Percentiles rank a stretch among this genome's conserved stretches.
Conservation (phyloP, 2,797 vertebrate genomes). For the Characodon lateralis region DNA sequence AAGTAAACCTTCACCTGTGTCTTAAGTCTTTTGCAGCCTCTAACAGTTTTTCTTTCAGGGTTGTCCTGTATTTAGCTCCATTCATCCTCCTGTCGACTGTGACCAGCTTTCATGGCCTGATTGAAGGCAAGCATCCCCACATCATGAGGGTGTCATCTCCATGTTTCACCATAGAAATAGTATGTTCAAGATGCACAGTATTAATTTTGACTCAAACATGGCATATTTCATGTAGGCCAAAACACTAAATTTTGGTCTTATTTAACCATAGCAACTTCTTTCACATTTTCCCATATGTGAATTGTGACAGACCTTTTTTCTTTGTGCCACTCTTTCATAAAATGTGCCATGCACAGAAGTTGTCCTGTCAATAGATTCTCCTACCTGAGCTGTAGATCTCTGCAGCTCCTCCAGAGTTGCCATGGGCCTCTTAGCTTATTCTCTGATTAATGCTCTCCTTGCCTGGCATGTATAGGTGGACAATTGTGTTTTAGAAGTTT, state of each 20-base stretch:
- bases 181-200: not conserved
- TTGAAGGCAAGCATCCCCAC: not conserved
- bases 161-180: not conserved
- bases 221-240: not conserved
- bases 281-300: no score
- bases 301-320: not conserved
- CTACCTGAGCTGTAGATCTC: no score
- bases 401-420: no score
- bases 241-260: not conserved
- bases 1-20: not conserved
- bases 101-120: not conserved
- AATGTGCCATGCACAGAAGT: no score
- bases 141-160: no score
- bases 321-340: no score
- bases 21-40: not conserved
- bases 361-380: no score
- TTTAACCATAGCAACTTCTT: not conserved
- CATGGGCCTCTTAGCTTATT: no score
- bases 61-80: not conserved
- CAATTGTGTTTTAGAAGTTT: no score
- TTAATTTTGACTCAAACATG: not conserved
- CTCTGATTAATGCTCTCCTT: no score
- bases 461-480: no score
- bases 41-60: not conserved
- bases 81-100: not conserved